These are phyloP conservation scores for Chiloscyllium punctatum DNA, from an alignment of 2,797 vertebrate species.

Conservation along the genomic window DNA sequence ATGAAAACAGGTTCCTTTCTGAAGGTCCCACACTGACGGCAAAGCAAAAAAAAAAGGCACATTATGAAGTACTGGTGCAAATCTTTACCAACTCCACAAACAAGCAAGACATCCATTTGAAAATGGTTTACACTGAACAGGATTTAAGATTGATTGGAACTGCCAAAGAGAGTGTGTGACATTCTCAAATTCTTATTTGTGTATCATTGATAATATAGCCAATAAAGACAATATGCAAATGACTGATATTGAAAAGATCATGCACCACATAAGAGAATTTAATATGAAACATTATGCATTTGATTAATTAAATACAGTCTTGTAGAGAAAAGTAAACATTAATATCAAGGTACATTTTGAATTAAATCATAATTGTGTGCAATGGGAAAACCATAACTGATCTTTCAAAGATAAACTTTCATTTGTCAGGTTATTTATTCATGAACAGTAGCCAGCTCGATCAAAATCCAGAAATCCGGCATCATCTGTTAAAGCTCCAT, in stretches of 20 bases:
- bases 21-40: conserved; percentile 72
- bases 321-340: neutral
- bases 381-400: neutral
- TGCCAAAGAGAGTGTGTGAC: neutral
- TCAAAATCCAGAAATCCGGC: neutral
- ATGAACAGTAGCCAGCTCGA: neutral
- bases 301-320: neutral
- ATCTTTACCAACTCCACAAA: neutral
- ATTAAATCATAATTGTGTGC: neutral
- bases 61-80: neutral
- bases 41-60: conserved; percentile 24
- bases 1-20: conserved; percentile 58
- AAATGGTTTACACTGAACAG: neutral
- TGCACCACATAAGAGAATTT: neutral
- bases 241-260: neutral
- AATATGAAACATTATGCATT: neutral
- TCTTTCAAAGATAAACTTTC: neutral
- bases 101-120: neutral
- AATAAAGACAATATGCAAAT: neutral
- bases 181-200: neutral
- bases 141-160: neutral
- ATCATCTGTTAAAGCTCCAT: neutral
- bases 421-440: neutral
- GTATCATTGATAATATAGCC: neutral
- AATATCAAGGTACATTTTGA: neutral